Percentiles rank a stretch among this genome's conserved stretches.
phyloP scores from a whole-genome alignment of 2,113 vertebrate species.

The Poeciliopsis occidentalis region DNA sequence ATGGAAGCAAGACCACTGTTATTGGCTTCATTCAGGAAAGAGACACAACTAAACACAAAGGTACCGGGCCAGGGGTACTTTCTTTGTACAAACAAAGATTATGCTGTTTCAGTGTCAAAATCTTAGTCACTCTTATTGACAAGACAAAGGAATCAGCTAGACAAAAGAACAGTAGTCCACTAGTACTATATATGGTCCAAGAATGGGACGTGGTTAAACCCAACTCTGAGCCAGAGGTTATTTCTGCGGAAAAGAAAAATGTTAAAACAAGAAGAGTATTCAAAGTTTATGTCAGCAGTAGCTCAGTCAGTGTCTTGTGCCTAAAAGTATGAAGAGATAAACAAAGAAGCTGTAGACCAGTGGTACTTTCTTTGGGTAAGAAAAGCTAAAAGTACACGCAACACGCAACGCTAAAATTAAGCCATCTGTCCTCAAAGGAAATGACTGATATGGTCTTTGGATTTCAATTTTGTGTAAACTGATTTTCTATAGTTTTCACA shows the following conservation, averaged over 20 bases:
- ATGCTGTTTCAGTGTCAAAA: too few relatives aligned
- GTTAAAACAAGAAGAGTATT: not conserved
- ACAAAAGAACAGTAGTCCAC: too few relatives aligned
- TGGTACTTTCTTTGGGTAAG: not conserved
- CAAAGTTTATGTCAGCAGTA: not conserved
- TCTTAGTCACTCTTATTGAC: too few relatives aligned
- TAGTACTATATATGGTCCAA: too few relatives aligned
- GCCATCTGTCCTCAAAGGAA: slow-evolving; percentile 15
- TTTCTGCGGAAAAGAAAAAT: not conserved
- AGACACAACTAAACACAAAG: too few relatives aligned
- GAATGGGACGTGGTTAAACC: too few relatives aligned
- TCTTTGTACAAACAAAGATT: too few relatives aligned
- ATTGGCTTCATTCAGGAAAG: too few relatives aligned
- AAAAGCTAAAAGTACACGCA: not conserved
- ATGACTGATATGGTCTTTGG: slow-evolving; percentile 35
- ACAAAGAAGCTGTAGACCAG: not conserved
- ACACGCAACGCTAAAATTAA: too few relatives aligned
- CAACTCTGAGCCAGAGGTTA: not conserved
- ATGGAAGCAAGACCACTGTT: too few relatives aligned
- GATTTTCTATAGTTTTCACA: slow-evolving; percentile 5
- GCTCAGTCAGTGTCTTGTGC: not conserved
- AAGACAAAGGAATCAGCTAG: too few relatives aligned
- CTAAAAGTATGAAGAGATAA: slow-evolving; percentile 14
- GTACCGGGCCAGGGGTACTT: too few relatives aligned
- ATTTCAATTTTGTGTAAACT: slow-evolving; percentile 16